Conservation (phyloP, 2,888 invertebrate species). For the Noctua pronuba region DNA sequence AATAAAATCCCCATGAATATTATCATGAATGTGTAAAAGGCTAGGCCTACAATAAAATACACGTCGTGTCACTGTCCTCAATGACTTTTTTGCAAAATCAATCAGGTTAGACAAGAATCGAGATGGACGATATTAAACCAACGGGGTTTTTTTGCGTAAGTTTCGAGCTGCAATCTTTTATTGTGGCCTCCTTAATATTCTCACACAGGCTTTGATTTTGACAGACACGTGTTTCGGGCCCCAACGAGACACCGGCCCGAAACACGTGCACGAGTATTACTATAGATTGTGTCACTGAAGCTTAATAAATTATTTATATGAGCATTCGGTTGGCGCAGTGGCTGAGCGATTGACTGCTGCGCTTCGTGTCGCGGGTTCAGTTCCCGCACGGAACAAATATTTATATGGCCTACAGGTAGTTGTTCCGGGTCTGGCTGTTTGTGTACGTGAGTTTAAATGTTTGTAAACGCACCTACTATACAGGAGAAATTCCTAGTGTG, state of each 20-base stretch:
- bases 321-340: too few species aligned
- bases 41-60: neutral
- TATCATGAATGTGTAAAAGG: neutral
- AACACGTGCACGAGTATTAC: neutral
- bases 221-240: neutral
- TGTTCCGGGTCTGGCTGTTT: too few species aligned
- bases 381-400: too few species aligned
- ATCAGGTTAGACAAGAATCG: neutral
- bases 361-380: too few species aligned
- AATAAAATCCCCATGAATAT: neutral
- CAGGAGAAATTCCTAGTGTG: too few species aligned
- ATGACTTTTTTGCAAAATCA: neutral
- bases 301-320: neutral
- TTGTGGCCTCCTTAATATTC: neutral
- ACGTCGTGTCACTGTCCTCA: conserved; percentile 7
- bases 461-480: too few species aligned
- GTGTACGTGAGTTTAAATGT: too few species aligned
- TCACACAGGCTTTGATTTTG: neutral
- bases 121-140: conserved; percentile 1
- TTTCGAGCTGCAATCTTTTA: neutral
- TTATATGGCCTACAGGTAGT: too few species aligned
- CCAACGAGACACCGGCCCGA: neutral
- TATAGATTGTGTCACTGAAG: neutral
- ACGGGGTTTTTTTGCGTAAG: neutral
- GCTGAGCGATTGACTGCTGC: too few species aligned